Evolutionary conservation across 2,797 vertebrate genomes (phyloP), one percentile per base, ranked within the genome.

Genomic region (Champsocephalus esox): DNA sequence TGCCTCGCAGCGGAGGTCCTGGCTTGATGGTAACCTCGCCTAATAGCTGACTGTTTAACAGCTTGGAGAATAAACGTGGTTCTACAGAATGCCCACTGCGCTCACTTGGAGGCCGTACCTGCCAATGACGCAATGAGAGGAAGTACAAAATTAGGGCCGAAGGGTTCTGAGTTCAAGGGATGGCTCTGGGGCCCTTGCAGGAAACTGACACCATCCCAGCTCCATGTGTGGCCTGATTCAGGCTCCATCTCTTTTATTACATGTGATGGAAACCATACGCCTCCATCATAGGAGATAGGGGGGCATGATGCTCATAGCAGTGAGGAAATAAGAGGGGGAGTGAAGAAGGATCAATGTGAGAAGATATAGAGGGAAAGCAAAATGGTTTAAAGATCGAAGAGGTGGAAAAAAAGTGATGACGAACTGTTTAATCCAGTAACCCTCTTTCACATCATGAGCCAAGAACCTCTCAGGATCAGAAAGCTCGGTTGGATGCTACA

Each of bases 241-340:
- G 66, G 73, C 73, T 81, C 52, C 61, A 64, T 79, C 73, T 87
- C 70, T 85, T 91, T 89, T 88, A 90, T 89, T 88, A 52, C 71
- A 69, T 69, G 75, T 79, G 89, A 94, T 92, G 82, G 82, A 89
- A 93, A 92, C 86, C 89, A 91, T 89, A 84, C 85, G 85, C 73
- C 75, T 83, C 72, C 57, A 54, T 85, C 75, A 75, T 77, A 82
- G 9, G 59, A 82, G 75, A 78, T 75, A 68, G 63, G 24, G 56
- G 28, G 75, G 66, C 64, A 70, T 62, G 66, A 82, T 50, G 66
- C 74, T 68, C n/a, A 24, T 3, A 66, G 59, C 74, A 76, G 24
- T 67, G 21, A 62, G 63, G 66, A 57, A 77, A 83, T 41, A 45
- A 61, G 50, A 68, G 16, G 69, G 76, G 45, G 54, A 43, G 63